Evolutionary conservation across 64 coral and sea anemone species (phyloP).

Genomic region (Anthopleura sola): DNA sequence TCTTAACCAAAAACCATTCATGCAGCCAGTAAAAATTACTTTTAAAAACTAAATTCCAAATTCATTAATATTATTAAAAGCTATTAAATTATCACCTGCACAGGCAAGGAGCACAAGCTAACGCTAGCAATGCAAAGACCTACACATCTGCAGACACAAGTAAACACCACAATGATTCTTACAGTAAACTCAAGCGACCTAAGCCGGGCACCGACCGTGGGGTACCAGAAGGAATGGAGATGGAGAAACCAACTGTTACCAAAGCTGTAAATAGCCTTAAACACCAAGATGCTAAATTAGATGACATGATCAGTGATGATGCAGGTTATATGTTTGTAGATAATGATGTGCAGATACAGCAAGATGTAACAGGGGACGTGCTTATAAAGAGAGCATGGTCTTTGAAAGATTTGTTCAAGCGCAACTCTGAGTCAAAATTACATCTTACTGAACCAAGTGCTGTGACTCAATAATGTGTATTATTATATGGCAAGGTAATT

Average conservation of each 20-base stretch:
- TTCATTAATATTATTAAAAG: conserved; percentile 4
- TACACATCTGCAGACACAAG: neutral
- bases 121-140: neutral
- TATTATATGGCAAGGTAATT: too few relatives aligned
- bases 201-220: conserved; percentile 32
- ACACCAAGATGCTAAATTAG: neutral
- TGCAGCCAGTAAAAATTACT: too few relatives aligned
- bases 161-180: neutral
- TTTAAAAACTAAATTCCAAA: neutral
- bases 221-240: conserved; percentile 60
- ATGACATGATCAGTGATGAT: neutral
- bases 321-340: neutral
- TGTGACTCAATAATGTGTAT: neutral
- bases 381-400: conserved; percentile 50
- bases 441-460: neutral
- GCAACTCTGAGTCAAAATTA: neutral
- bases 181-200: conserved; percentile 23
- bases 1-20: too few relatives aligned
- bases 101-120: conserved; percentile 16
- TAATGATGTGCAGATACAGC: neutral
- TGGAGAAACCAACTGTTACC: neutral
- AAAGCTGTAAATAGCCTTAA: neutral
- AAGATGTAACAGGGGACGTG: conserved; percentile 15
- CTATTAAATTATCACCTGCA: conserved; percentile 10
- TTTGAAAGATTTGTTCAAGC: conserved; percentile 46